Evolutionary conservation across 1,140 invertebrate genomes (phyloP), one percentile per base, ranked within the genome.

Genomic region (Drosophila ambigua): DNA sequence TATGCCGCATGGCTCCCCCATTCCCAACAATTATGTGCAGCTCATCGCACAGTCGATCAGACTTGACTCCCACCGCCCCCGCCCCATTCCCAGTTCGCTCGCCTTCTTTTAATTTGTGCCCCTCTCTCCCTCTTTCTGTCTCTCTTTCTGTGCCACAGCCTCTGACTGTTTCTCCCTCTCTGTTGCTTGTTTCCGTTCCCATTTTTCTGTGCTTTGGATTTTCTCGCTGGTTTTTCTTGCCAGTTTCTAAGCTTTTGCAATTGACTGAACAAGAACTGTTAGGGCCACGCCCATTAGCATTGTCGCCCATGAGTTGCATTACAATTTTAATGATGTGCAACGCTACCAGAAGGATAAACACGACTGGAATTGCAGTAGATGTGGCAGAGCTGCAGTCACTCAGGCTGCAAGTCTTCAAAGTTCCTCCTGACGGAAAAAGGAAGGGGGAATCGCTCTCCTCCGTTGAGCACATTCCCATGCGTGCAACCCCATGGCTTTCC

Each of bases 271-370:
- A 77, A 50, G 59, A 72, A 72, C 72, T 54, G 63, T 51, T 57
- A 20, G 54, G 35, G 79, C 68, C 82, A 87, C 74, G 78, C 81
- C 78, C 71, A 46, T 50, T 57, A 55, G 62, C 63, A 85, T 85
- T 84, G 73, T 87, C 64, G 43, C 20, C 61, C 41, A 53, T 59
- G 67, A 43, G 43, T 53, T 44, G 62, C 82, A 85, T 85, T 82
- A 78, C 74, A 87, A 72, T 85, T 87, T 85, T 85, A 85, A 85
- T 85, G 82, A 85, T 78, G 82, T 85, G 82, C 65, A 67, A 67
- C 59, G 64, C 48, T 69, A 43, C 41, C 66, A 68, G 45, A 45
- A 26, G 31, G 26, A 63, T 41, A 4, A 44, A 57, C 13, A 35
- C 3, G 24, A 24, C 35, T n/a, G 11, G 7, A 7, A 7, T 7